Conservation (phyloP, 2,113 vertebrate species). For the Microcebus murinus region DNA sequence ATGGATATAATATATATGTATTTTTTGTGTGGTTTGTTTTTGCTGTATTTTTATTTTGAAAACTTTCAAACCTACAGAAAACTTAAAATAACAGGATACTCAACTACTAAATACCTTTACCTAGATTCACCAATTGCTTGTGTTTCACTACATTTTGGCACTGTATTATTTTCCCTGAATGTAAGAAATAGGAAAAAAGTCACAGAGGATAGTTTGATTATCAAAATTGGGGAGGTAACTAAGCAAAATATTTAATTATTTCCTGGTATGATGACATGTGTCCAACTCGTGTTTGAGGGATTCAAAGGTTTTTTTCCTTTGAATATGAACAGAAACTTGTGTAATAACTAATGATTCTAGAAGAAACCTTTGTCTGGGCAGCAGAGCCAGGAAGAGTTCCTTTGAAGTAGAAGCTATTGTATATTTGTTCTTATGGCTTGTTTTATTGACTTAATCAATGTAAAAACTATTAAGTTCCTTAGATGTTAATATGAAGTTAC, state of each 20-base stretch:
- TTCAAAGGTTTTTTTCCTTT: background rate
- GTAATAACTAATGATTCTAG: background rate
- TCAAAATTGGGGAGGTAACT: background rate
- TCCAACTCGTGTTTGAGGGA: background rate
- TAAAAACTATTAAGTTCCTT: background rate
- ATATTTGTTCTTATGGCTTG: background rate
- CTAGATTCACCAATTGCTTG: background rate
- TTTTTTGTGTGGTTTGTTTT: background rate
- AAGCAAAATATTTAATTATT: background rate
- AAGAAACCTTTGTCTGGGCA: background rate
- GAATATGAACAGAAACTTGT: background rate
- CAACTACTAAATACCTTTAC: background rate
- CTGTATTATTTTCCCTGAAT: background rate
- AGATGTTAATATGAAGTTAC: background rate
- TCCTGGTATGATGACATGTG: background rate
- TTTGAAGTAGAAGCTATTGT: background rate
- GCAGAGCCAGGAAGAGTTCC: background rate
- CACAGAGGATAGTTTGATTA: background rate
- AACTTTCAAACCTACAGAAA: background rate
- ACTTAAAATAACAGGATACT: background rate
- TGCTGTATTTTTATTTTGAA: background rate
- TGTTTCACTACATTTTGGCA: background rate
- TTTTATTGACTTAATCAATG: slow-evolving; percentile 1
- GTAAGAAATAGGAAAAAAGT: background rate
- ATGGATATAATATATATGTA: background rate